phyloP scores from a whole-genome alignment of 2,888 invertebrate genomes.

The Xestia ashworthii region DNA sequence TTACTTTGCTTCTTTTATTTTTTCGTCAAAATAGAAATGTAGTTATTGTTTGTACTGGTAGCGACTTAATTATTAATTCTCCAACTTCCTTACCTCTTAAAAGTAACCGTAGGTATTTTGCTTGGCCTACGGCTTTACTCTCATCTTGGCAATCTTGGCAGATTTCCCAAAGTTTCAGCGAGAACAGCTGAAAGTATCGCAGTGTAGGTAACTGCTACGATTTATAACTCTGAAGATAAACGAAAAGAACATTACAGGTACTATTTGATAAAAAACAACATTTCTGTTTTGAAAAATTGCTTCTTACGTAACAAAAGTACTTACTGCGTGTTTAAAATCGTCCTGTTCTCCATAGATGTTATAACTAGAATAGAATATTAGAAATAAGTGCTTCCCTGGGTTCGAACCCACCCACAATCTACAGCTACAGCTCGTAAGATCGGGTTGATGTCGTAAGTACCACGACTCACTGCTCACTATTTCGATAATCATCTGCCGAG shows the following conservation, averaged over 20 bases:
- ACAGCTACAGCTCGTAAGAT: no score
- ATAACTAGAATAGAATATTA: no score
- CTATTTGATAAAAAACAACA: background rate
- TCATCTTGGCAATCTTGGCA: slow-evolving; percentile 37
- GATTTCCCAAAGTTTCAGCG: slow-evolving; percentile 20
- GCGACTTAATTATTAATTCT: slow-evolving; percentile 24
- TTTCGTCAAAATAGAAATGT: background rate
- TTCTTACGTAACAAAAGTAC: background rate
- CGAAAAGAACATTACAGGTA: background rate
- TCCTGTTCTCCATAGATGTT: background rate
- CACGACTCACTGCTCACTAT: no score
- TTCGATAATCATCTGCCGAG: no score
- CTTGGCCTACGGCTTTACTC: slow-evolving; percentile 24
- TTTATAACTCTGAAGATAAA: slow-evolving; percentile 12
- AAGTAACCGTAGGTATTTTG: slow-evolving; percentile 27
- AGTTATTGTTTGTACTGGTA: background rate
- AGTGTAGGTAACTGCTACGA: background rate
- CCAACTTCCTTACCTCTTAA: slow-evolving; percentile 8
- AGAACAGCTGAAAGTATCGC: background rate
- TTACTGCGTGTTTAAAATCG: background rate
- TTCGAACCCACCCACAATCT: no score
- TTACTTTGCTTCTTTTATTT: background rate
- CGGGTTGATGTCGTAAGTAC: no score
- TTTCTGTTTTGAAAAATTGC: background rate
- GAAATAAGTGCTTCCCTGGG: no score